Conservation (phyloP, 1,140 invertebrate species). For the Tetramorium alpestre region DNA sequence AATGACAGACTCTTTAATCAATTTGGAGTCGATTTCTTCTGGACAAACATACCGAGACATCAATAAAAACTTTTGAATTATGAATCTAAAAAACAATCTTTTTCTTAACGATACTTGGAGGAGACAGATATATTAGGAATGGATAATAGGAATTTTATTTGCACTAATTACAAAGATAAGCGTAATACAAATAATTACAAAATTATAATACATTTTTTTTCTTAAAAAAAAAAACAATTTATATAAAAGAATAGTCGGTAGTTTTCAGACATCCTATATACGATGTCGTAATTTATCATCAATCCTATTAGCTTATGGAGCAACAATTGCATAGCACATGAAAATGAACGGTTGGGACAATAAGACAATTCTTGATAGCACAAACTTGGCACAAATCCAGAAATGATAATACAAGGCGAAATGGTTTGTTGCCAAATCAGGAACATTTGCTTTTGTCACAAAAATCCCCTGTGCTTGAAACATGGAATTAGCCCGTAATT, state of each 20-base stretch:
- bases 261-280: not conserved
- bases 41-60: not conserved
- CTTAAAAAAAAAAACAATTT: not conserved
- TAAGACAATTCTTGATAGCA: not conserved
- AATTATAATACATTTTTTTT: not conserved
- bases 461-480: not conserved
- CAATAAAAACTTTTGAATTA: not conserved
- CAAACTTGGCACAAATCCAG: not conserved
- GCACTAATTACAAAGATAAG: not conserved
- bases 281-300: not conserved
- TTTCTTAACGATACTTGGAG: not conserved
- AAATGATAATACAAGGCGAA: not conserved
- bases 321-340: not conserved
- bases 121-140: not conserved
- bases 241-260: not conserved
- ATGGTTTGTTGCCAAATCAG: slow-evolving; percentile 1
- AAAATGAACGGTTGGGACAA: not conserved
- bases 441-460: not conserved
- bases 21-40: not conserved
- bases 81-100: not conserved
- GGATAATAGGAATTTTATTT: not conserved
- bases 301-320: not conserved
- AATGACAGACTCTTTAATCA: not conserved
- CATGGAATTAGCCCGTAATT: not conserved
- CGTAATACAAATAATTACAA: not conserved